These are phyloP conservation scores for Drosophila mayri DNA, from an alignment of 1,140 invertebrate species.

Conservation along the genomic window DNA sequence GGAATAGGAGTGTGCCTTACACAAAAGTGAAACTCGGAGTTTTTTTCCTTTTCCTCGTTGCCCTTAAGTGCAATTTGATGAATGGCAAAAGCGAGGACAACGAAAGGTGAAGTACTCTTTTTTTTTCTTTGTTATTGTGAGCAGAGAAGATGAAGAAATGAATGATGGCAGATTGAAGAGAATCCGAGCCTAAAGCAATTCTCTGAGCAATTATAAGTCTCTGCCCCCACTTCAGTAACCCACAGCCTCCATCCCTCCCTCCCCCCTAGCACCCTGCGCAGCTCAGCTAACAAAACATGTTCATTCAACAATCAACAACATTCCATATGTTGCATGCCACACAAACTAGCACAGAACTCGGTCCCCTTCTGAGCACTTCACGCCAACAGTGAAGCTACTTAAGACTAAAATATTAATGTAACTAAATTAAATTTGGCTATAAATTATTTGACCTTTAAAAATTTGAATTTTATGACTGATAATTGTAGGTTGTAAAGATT, in stretches of 20 bases:
- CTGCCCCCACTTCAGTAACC: constrained; percentile 2
- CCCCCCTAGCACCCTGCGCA: not conserved
- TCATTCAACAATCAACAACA: constrained; percentile 46
- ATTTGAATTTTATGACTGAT: not conserved
- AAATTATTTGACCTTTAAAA: not conserved
- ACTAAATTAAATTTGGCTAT: not conserved
- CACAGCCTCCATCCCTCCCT: too few species aligned
- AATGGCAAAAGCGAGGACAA: constrained; percentile 25
- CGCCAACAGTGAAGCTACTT: constrained; percentile 4
- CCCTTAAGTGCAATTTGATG: constrained; percentile 26
- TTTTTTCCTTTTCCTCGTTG: not conserved
- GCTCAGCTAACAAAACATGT: constrained; percentile 33
- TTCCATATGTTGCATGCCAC: constrained; percentile 42
- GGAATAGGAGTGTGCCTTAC: constrained; percentile 4
- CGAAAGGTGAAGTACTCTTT: constrained; percentile 8
- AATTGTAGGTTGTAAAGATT: not conserved
- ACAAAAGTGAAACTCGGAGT: constrained; percentile 12
- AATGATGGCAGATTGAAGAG: constrained; percentile 20
- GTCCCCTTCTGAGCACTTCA: constrained; percentile 10
- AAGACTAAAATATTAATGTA: not conserved
- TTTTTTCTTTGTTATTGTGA: not conserved
- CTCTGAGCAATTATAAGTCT: constrained; percentile 32
- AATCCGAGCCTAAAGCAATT: constrained; percentile 14
- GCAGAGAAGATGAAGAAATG: constrained; percentile 2
- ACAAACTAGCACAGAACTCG: constrained; percentile 33